phyloP scores from a whole-genome alignment of 1,140 invertebrate species.

The Heliconius melpomene region DNA sequence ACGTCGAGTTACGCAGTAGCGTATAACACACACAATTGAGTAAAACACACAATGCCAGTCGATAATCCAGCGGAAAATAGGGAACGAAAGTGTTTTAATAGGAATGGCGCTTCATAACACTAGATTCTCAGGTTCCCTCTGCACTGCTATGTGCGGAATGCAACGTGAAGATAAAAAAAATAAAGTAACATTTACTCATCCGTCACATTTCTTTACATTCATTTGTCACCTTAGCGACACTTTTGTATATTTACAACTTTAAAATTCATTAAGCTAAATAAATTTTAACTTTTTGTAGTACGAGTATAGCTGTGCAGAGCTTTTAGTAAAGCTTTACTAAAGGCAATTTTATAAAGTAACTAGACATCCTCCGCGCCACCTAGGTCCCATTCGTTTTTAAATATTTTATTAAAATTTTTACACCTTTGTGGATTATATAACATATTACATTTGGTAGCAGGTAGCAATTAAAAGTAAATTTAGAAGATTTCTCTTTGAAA shows the following conservation, averaged over 20 bases:
- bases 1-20: too few relatives aligned
- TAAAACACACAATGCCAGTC: too few relatives aligned
- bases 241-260: not conserved
- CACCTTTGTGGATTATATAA: not conserved
- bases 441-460: not conserved
- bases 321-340: not conserved
- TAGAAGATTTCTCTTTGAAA: not conserved
- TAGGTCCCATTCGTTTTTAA: not conserved
- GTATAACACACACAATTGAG: too few relatives aligned
- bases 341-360: not conserved
- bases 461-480: not conserved
- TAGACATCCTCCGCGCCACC: not conserved
- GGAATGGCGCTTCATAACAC: too few relatives aligned
- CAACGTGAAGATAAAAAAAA: conserved; percentile 9
- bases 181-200: not conserved
- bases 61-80: too few relatives aligned
- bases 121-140: too few relatives aligned
- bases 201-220: not conserved
- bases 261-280: not conserved
- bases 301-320: not conserved
- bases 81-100: too few relatives aligned
- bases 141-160: too few relatives aligned
- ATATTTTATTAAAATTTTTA: not conserved
- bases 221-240: not conserved
- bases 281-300: not conserved